Conservation (phyloP, 2,888 invertebrate species). For the Netelia fuscicornis region DNA sequence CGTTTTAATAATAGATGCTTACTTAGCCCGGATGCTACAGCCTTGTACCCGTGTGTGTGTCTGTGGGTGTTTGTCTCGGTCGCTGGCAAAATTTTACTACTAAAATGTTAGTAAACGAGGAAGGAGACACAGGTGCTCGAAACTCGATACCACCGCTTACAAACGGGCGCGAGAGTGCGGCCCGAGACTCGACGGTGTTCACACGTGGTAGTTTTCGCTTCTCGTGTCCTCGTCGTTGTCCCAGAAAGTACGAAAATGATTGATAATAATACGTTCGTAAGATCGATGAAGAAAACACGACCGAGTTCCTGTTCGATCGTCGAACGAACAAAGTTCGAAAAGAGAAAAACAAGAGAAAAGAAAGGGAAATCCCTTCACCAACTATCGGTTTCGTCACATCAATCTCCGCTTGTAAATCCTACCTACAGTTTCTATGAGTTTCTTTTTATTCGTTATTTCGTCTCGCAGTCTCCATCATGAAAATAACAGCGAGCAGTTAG, state of each 20-base stretch:
- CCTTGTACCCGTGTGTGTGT: background rate
- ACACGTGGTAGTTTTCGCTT: background rate
- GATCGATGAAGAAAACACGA: background rate
- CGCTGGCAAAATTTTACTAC: conserved; percentile 54
- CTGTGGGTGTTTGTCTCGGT: conserved; percentile 37
- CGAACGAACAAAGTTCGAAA: background rate
- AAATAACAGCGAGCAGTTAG: background rate
- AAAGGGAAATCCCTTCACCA: background rate
- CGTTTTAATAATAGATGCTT: conserved; percentile 65
- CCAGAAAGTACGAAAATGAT: conserved; percentile 26
- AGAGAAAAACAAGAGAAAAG: background rate
- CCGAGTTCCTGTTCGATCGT: background rate
- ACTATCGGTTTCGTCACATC: background rate
- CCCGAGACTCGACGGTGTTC: background rate
- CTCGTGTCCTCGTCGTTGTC: background rate
- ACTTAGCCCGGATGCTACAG: conserved; percentile 32
- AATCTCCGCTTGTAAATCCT: background rate
- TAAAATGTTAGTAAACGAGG: conserved; percentile 55
- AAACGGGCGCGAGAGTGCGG: background rate
- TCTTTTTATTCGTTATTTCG: background rate
- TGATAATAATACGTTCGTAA: background rate
- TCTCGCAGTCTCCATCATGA: background rate
- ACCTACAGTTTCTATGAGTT: background rate
- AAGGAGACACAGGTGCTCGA: conserved; percentile 60
- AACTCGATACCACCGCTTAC: conserved; percentile 52